Conservation (phyloP, 2,797 vertebrate genomes). For the Leptatherina wallacei region DNA sequence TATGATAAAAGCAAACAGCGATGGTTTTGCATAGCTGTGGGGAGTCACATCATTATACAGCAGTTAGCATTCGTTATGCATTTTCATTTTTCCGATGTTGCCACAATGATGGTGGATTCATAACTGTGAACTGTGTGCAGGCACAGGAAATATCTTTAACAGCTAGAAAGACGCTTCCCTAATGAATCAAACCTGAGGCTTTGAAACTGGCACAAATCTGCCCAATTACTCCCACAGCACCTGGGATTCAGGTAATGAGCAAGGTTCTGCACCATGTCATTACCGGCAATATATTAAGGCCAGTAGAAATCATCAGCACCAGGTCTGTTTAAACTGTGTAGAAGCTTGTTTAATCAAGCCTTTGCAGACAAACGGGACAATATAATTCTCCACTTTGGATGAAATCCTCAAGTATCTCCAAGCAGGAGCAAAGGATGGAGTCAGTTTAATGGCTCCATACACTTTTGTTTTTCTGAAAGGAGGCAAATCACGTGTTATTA, state of each 20-base stretch:
- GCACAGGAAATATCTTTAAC: conserved; percentile 25
- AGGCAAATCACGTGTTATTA: conserved; percentile 75
- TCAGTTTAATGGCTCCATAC: conserved; percentile 44
- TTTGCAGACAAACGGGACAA: conserved; percentile 59
- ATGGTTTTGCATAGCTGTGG: conserved; percentile 6
- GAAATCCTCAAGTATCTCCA: conserved; percentile 50
- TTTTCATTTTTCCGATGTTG: conserved; percentile 1
- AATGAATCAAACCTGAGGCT: conserved; percentile 35
- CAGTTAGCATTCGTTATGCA: background rate
- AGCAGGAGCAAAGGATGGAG: conserved; percentile 35
- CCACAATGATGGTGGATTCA: background rate
- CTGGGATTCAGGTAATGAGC: conserved; percentile 55
- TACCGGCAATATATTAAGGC: conserved; percentile 35
- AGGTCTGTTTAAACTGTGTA: conserved; percentile 44
- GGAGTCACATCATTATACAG: background rate
- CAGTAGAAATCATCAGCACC: conserved; percentile 43
- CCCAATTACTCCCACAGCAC: conserved; percentile 56
- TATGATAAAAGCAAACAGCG: background rate
- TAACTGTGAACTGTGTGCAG: background rate
- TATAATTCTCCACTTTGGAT: conserved; percentile 37
- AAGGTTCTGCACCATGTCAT: conserved; percentile 39
- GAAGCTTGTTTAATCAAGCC: conserved; percentile 71
- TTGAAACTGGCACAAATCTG: conserved; percentile 43
- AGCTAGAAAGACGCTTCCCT: conserved; percentile 13
- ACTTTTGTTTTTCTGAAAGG: conserved; percentile 73